Conservation (phyloP, 2,888 invertebrate genomes). For the Hyposoter didymator region DNA sequence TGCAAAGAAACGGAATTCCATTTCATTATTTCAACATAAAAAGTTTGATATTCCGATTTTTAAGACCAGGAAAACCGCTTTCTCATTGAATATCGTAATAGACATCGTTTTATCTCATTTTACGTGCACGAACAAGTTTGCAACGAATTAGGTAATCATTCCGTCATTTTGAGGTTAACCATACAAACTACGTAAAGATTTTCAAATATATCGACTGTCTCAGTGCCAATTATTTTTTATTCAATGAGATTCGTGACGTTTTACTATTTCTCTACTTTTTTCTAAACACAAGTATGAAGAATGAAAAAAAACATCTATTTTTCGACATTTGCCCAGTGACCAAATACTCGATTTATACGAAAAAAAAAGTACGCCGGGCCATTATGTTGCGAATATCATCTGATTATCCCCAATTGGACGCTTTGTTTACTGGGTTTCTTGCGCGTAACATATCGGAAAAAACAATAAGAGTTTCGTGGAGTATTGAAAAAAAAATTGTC, state of each 20-base stretch:
- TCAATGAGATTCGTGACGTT: not conserved
- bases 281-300: not conserved
- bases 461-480: not conserved
- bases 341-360: not conserved
- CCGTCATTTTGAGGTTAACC: constrained; percentile 10
- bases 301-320: not conserved
- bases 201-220: not conserved
- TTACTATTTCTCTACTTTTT: not conserved
- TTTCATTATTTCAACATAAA: not conserved
- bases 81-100: not conserved
- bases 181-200: not conserved
- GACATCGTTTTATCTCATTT: not conserved
- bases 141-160: constrained; percentile 8
- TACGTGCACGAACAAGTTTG: not conserved
- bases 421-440: not conserved
- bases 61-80: not conserved
- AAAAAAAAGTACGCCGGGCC: not conserved
- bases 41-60: not conserved
- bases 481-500: not conserved
- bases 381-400: not conserved
- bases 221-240: not conserved
- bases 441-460: not conserved
- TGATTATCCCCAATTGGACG: not conserved
- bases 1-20: not conserved
- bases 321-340: not conserved